These are phyloP conservation scores for Diplolepis rosae DNA, from an alignment of 2,888 invertebrate species.

Conservation along the genomic window DNA sequence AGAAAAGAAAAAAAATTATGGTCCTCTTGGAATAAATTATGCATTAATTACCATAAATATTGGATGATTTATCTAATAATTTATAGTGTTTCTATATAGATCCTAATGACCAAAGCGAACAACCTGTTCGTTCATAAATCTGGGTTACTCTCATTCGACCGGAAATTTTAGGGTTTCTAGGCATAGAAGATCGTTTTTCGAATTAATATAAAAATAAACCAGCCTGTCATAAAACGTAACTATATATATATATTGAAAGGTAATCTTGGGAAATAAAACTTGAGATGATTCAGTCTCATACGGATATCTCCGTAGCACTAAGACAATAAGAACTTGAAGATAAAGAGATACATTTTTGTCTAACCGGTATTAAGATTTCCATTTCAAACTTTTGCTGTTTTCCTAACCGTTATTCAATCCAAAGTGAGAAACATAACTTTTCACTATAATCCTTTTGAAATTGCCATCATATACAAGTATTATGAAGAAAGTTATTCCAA, in stretches of 20 bases:
- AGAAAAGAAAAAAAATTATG: no score
- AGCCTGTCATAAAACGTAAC: neutral
- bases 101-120: neutral
- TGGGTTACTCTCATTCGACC: conserved; percentile 12
- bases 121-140: neutral
- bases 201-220: conserved; percentile 5
- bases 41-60: neutral
- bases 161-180: conserved; percentile 18
- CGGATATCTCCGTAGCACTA: neutral
- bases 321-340: neutral
- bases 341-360: neutral
- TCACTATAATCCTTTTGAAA: neutral
- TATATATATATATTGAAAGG: neutral
- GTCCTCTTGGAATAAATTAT: neutral
- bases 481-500: no score
- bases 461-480: no score
- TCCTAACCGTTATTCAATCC: neutral
- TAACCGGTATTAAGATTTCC: neutral
- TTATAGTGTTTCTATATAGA: neutral
- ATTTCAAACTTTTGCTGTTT: neutral
- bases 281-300: neutral
- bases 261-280: neutral
- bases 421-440: neutral
- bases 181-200: conserved; percentile 17
- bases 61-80: neutral